Conservation (phyloP, 35 echinoderm and acorn worm genomes). For the Ptychodera flava region DNA sequence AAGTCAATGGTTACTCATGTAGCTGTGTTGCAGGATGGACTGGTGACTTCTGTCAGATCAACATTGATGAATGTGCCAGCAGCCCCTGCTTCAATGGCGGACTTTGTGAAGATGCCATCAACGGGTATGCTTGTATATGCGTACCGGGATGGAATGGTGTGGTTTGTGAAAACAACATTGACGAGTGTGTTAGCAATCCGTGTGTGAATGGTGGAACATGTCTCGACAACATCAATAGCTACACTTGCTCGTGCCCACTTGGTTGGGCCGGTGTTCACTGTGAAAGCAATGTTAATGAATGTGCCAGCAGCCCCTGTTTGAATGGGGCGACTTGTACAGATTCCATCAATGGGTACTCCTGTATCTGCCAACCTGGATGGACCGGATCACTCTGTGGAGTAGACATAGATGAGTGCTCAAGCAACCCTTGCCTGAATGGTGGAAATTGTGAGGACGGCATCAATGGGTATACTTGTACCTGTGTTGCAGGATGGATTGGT, state of each 20-base stretch:
- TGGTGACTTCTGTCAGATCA: not conserved
- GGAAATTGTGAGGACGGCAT: not conserved
- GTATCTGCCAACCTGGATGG: not conserved
- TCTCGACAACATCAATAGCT: not conserved
- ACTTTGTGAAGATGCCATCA: not conserved
- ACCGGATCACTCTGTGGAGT: not conserved
- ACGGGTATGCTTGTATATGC: not conserved
- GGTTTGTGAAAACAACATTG: not conserved
- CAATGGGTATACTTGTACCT: not conserved
- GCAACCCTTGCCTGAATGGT: not conserved
- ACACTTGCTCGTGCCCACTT: not conserved
- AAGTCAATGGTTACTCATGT: not conserved
- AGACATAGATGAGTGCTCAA: not conserved
- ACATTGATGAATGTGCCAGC: not conserved
- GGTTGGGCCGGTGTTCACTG: not conserved
- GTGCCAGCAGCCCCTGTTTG: not conserved
- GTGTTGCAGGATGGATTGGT: not conserved
- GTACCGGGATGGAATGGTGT: not conserved
- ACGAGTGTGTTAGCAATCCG: not conserved
- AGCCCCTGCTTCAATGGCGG: not conserved
- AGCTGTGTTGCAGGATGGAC: not conserved
- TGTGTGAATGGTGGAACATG: not conserved
- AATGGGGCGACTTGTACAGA: not conserved
- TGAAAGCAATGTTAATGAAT: not conserved
- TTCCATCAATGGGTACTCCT: not conserved